Evolutionary conservation across 2,797 vertebrate genomes (phyloP).

Genomic region (Sphenopsis melanotis): DNA sequence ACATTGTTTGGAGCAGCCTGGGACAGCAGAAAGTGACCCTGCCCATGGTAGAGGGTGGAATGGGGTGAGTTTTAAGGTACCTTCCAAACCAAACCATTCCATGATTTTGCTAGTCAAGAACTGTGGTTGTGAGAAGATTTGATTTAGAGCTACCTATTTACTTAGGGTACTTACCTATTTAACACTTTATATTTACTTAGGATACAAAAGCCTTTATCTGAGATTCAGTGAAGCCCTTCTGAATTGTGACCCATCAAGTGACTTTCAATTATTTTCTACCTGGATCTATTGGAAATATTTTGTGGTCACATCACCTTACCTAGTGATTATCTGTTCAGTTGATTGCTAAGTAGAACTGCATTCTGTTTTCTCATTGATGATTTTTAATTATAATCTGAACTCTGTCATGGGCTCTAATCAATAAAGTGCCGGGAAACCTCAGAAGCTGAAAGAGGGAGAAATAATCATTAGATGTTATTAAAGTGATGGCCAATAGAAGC

Average conservation of each 20-base stretch:
- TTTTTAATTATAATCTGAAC: constrained; percentile 66
- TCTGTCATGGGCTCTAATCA: constrained; percentile 51
- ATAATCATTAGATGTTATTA: constrained; percentile 68
- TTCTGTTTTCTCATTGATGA: constrained; percentile 19
- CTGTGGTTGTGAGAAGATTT: neutral
- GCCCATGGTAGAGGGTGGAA: neutral
- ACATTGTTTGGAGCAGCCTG: fast-evolving
- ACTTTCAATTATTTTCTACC: constrained; percentile 6
- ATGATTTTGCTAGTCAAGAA: neutral
- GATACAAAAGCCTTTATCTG: neutral
- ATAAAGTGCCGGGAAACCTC: constrained; percentile 49
- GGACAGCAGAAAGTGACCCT: neutral
- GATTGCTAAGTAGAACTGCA: constrained; percentile 21
- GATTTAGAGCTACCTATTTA: neutral
- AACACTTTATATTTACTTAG: neutral
- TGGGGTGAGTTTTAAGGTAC: neutral
- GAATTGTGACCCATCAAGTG: neutral
- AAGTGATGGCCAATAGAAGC: constrained; percentile 52
- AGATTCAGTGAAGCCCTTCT: neutral
- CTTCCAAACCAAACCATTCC: neutral
- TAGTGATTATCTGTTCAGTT: constrained; percentile 14
- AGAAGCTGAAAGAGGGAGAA: constrained; percentile 43
- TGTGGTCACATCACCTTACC: neutral
- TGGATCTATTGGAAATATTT: constrained; percentile 8
- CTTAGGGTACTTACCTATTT: neutral